Percentiles rank a stretch among this genome's conserved stretches.
phyloP scores from a whole-genome alignment of 2,797 vertebrate genomes.

The Paedocypris micromegethes region DNA sequence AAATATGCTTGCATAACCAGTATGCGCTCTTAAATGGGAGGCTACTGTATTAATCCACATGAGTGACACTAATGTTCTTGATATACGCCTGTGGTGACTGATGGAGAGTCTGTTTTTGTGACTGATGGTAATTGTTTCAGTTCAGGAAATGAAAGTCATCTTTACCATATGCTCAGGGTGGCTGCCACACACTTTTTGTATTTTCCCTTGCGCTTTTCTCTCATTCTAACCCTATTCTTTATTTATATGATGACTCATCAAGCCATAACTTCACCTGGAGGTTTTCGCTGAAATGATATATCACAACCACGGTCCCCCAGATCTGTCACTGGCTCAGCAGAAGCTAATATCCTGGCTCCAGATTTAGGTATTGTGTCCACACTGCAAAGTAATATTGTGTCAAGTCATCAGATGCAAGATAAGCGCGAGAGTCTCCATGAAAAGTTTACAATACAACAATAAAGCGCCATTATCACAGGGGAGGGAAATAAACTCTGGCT shows the following conservation, averaged over 20 bases:
- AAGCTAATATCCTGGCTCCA: slow-evolving; percentile 32
- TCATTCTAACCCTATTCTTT: slow-evolving; percentile 18
- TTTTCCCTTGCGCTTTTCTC: neutral
- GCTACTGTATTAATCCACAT: slow-evolving; percentile 15
- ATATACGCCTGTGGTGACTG: slow-evolving; percentile 1
- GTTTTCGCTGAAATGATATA: slow-evolving; percentile 36
- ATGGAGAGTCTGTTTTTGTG: slow-evolving; percentile 13
- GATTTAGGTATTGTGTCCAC: slow-evolving; percentile 36
- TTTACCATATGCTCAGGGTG: slow-evolving; percentile 24
- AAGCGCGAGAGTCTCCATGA: slow-evolving; percentile 23
- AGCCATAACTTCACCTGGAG: slow-evolving; percentile 31
- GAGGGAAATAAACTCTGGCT: slow-evolving; percentile 12
- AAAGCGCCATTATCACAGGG: slow-evolving; percentile 24
- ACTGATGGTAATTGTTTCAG: slow-evolving; percentile 32
- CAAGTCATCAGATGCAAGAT: slow-evolving; percentile 34
- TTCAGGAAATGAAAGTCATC: slow-evolving; percentile 33
- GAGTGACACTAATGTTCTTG: slow-evolving; percentile 4
- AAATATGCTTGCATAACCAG: too few species aligned
- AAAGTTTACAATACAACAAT: slow-evolving; percentile 35
- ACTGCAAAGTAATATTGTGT: slow-evolving; percentile 37
- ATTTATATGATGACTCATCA: slow-evolving; percentile 33
- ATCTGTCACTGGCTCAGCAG: slow-evolving; percentile 25
- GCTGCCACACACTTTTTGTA: neutral
- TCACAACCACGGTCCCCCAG: slow-evolving; percentile 21
- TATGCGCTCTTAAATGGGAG: too few species aligned